Conservation (phyloP, 1,140 invertebrate genomes). For the Dysdera silvatica region DNA sequence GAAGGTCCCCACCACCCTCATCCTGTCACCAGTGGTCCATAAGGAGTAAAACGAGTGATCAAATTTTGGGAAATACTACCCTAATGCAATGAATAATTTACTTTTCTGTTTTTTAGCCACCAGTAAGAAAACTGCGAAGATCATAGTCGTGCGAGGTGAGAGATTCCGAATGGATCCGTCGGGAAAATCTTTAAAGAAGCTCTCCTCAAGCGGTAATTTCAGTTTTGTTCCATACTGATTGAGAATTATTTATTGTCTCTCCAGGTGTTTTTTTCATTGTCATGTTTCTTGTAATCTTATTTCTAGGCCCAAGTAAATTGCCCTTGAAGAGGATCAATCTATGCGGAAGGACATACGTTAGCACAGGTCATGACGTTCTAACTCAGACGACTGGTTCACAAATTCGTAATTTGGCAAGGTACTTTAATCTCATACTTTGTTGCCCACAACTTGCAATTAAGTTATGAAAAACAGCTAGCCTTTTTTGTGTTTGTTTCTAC, state of each 20-base stretch:
- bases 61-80: too few species aligned
- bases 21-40: too few species aligned
- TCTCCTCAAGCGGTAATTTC: not conserved
- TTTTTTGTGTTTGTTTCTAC: not conserved
- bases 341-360: constrained; percentile 35
- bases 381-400: constrained; percentile 6
- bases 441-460: too few species aligned
- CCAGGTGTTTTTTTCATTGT: not conserved
- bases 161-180: not conserved
- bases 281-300: too few species aligned
- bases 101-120: too few species aligned
- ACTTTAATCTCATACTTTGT: too few species aligned
- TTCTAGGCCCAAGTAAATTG: too few species aligned
- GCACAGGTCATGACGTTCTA: constrained; percentile 36
- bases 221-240: not conserved
- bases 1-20: too few species aligned
- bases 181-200: not conserved
- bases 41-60: too few species aligned
- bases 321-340: constrained; percentile 33
- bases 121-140: too few species aligned
- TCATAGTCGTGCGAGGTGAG: not conserved
- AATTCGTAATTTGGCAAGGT: not conserved
- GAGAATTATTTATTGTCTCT: not conserved
- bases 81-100: too few species aligned
- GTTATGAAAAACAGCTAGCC: too few species aligned